Percentiles rank a stretch among this genome's conserved stretches.
phyloP scores from a whole-genome alignment of 2,888 invertebrate genomes.

The Cephus pygmeus region DNA sequence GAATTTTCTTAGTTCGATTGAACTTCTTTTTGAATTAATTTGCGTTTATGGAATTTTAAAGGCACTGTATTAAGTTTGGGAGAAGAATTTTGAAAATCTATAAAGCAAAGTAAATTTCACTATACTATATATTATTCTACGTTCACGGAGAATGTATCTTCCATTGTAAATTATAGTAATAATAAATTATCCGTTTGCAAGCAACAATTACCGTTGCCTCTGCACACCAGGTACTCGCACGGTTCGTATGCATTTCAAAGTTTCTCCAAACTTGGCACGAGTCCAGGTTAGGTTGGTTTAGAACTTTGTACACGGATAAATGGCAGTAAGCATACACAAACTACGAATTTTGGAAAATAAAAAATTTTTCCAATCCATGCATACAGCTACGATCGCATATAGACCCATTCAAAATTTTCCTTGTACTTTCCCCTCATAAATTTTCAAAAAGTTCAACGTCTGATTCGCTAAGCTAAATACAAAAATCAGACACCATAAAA shows the following conservation, averaged over 20 bases:
- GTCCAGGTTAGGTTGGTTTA: constrained; percentile 18
- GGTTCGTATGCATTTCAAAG: constrained; percentile 16
- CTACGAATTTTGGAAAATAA: background rate
- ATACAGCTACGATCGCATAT: background rate
- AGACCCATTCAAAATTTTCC: background rate
- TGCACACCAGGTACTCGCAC: background rate
- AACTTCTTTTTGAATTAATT: no score
- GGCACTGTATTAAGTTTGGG: no score
- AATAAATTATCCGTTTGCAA: constrained; percentile 32
- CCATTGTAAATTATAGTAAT: background rate
- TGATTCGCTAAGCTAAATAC: no score
- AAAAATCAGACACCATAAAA: background rate
- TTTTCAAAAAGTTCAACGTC: background rate
- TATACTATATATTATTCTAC: background rate
- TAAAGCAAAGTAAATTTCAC: background rate
- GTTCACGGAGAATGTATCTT: background rate
- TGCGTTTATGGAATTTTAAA: no score
- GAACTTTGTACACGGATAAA: background rate
- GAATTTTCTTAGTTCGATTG: no score
- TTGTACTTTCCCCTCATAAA: background rate
- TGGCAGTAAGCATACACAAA: background rate
- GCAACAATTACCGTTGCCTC: constrained; percentile 30
- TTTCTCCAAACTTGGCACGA: constrained; percentile 32
- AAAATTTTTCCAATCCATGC: background rate
- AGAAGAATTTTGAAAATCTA: background rate